Conservation (phyloP, 2,113 vertebrate species). For the Eleginops maclovinus region DNA sequence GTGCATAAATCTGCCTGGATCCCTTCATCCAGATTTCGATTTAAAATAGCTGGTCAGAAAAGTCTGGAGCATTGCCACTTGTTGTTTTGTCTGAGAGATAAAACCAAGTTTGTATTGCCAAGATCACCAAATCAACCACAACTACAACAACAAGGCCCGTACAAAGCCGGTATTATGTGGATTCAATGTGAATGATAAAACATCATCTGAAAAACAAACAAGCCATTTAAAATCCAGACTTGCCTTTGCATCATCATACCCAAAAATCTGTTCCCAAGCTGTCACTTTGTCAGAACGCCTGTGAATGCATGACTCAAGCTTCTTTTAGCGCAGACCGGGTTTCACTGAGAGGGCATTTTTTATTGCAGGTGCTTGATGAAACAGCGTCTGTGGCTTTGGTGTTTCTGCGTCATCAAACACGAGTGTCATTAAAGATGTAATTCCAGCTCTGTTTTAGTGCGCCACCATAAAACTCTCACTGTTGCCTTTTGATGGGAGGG, state of each 20-base stretch:
- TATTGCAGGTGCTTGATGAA: slow-evolving; percentile 24
- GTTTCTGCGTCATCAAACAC: neutral
- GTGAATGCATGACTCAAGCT: slow-evolving; percentile 43
- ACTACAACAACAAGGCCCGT: neutral
- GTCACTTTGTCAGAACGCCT: neutral
- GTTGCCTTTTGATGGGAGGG: slow-evolving; percentile 11
- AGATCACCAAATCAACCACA: neutral
- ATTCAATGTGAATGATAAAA: slow-evolving; percentile 3
- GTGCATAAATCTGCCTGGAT: slow-evolving; percentile 41
- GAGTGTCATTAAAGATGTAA: neutral
- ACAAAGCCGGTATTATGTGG: neutral
- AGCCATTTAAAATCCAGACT: no score
- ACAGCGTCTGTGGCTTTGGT: neutral
- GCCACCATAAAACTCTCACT: neutral
- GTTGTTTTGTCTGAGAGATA: no score
- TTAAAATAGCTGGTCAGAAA: no score
- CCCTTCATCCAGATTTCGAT: slow-evolving; percentile 50
- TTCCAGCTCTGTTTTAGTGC: neutral
- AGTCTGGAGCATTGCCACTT: no score
- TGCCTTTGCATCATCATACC: neutral
- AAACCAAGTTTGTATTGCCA: neutral
- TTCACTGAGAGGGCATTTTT: slow-evolving; percentile 18
- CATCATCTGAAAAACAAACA: no score
- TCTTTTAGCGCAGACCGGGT: slow-evolving; percentile 10
- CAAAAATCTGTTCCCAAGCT: slow-evolving; percentile 3